Conservation (phyloP, 2,888 invertebrate genomes). For the Cylloceria caligata region DNA sequence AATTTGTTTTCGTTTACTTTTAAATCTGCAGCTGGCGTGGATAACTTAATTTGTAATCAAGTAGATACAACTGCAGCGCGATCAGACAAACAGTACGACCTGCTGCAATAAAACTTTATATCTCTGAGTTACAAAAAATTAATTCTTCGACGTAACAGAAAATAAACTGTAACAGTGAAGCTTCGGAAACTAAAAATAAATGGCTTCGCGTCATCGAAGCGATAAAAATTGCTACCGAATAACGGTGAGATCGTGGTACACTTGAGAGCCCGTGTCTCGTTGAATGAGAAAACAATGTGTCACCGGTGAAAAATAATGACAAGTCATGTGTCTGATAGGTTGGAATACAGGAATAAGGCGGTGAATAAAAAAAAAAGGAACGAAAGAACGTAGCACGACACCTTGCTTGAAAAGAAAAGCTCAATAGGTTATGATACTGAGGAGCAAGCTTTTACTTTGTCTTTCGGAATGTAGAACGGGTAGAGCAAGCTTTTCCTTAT, state of each 20-base stretch:
- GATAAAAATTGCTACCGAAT: constrained; percentile 26
- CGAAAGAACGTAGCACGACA: too few relatives aligned
- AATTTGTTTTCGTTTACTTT: too few relatives aligned
- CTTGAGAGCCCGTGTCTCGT: constrained; percentile 19
- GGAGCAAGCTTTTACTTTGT: neutral
- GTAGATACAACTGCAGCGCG: neutral
- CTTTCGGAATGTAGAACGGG: too few relatives aligned
- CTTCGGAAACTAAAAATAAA: neutral
- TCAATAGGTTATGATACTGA: neutral
- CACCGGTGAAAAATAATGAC: constrained; percentile 1
- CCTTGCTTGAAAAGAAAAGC: neutral
- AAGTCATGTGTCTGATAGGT: neutral
- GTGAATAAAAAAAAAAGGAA: neutral
- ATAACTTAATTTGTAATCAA: neutral
- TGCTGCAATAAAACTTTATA: neutral
- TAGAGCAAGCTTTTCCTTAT: too few relatives aligned
- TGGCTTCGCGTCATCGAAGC: constrained; percentile 1
- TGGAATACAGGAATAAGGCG: neutral
- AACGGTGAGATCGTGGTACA: neutral
- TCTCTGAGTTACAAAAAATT: neutral
- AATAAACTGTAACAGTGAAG: neutral
- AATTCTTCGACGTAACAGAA: neutral
- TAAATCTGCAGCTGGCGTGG: too few relatives aligned
- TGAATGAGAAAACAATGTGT: constrained; percentile 1
- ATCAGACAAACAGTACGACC: neutral